A percentile compares a stretch with the other conserved stretches of the same genome.
Conservation (phyloP, 2,888 invertebrate genomes). For the Oscheius sp. region DNA sequence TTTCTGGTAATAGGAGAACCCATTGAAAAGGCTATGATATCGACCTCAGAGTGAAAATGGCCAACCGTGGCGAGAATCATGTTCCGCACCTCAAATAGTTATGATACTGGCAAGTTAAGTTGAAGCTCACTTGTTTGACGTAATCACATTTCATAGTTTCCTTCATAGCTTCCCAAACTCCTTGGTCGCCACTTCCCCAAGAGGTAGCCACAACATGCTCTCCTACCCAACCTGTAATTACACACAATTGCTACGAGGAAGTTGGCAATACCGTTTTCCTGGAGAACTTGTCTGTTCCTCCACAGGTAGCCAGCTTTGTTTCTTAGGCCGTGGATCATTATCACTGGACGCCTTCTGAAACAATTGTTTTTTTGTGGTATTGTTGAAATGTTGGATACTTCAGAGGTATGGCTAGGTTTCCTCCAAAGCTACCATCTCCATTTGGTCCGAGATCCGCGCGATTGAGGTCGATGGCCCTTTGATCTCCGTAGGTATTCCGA, state of each 20-base stretch:
- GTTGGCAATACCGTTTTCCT: conserved; percentile 11
- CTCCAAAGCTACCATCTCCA: conserved; percentile 33
- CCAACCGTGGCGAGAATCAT: conserved; percentile 14
- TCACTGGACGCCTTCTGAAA: conserved; percentile 21
- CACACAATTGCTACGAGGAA: too few relatives aligned
- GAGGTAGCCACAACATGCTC: conserved; percentile 18
- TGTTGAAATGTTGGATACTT: neutral
- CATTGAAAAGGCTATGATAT: conserved; percentile 32
- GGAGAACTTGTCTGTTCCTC: conserved; percentile 9
- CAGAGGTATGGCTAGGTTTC: neutral
- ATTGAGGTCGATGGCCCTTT: conserved; percentile 1
- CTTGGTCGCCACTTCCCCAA: conserved; percentile 21
- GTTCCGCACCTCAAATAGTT: conserved; percentile 28
- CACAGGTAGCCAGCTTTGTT: conserved; percentile 31
- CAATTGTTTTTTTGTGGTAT: neutral
- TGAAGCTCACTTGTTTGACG: conserved; percentile 26
- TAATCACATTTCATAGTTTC: conserved; percentile 19
- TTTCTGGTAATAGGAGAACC: conserved; percentile 33
- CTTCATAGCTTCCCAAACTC: conserved; percentile 15
- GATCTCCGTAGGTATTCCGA: conserved; percentile 10
- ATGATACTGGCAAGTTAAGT: too few relatives aligned
- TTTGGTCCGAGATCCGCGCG: conserved; percentile 20
- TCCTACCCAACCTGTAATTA: conserved; percentile 20
- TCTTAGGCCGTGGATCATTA: conserved; percentile 25
- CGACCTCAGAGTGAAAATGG: conserved; percentile 28